Evolutionary conservation across 2,797 vertebrate species (phyloP).

Genomic region (Chrosomus eos): DNA sequence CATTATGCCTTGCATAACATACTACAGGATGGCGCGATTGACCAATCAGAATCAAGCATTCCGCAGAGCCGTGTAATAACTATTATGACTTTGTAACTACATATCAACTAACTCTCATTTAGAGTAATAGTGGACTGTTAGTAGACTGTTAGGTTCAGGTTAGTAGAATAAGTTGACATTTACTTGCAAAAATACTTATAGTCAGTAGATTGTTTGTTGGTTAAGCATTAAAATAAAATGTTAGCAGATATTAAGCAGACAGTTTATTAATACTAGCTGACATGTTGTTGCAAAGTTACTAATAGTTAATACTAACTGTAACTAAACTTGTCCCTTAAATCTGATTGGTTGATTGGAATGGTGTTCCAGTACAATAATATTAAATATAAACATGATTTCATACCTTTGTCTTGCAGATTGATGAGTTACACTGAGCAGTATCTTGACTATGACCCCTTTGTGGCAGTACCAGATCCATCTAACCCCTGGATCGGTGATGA

Average conservation of each 20-base stretch:
- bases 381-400: background rate
- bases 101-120: no score
- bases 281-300: background rate
- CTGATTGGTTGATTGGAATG: no score
- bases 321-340: no score
- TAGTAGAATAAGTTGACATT: background rate
- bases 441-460: slow-evolving; percentile 92
- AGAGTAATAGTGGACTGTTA: background rate
- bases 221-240: background rate
- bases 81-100: no score
- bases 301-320: background rate
- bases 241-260: background rate
- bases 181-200: background rate
- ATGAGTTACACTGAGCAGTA: slow-evolving; percentile 95
- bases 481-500: slow-evolving; percentile 98
- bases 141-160: background rate
- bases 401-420: slow-evolving; percentile 78
- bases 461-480: slow-evolving; percentile 87
- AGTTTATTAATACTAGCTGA: background rate
- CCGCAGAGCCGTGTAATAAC: no score
- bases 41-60: no score
- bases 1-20: no score
- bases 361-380: background rate
- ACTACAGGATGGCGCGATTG: no score
- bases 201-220: background rate